Evolutionary conservation across 2,113 vertebrate genomes (phyloP).

Genomic region (Epinephelus lanceolatus): DNA sequence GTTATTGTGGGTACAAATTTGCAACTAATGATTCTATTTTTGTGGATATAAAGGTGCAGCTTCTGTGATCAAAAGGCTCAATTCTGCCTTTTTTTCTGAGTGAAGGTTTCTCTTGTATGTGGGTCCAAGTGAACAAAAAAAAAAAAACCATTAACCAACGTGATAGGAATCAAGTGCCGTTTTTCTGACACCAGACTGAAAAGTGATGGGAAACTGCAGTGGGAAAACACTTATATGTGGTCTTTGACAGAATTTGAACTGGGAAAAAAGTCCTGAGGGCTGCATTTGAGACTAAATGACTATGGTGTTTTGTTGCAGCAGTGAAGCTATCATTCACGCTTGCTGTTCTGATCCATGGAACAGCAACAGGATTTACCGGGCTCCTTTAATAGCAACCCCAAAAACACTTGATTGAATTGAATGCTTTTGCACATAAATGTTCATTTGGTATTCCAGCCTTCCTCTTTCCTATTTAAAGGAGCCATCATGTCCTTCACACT

Average conservation of each 20-base stretch:
- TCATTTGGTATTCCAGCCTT: conserved; percentile 23
- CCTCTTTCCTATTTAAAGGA: conserved; percentile 22
- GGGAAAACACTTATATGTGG: background rate
- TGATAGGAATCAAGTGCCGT: background rate
- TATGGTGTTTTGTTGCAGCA: background rate
- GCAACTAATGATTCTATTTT: background rate
- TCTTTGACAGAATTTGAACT: background rate
- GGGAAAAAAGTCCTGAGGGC: background rate
- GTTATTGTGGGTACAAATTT: background rate
- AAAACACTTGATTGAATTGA: background rate
- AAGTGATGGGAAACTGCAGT: background rate
- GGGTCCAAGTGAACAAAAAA: background rate
- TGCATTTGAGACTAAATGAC: background rate
- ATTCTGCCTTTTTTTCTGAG: background rate
- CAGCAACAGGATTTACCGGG: background rate
- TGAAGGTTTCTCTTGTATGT: background rate
- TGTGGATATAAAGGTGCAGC: background rate
- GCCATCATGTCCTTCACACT: conserved; percentile 53
- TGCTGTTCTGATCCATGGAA: conserved; percentile 4
- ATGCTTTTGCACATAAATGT: conserved; percentile 20
- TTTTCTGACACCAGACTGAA: background rate
- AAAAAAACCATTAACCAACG: background rate
- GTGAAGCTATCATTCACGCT: background rate
- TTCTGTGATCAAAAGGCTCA: background rate
- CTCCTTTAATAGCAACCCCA: conserved; percentile 4